Conservation (phyloP, 1,140 invertebrate genomes). For the Atta cephalotes region DNA sequence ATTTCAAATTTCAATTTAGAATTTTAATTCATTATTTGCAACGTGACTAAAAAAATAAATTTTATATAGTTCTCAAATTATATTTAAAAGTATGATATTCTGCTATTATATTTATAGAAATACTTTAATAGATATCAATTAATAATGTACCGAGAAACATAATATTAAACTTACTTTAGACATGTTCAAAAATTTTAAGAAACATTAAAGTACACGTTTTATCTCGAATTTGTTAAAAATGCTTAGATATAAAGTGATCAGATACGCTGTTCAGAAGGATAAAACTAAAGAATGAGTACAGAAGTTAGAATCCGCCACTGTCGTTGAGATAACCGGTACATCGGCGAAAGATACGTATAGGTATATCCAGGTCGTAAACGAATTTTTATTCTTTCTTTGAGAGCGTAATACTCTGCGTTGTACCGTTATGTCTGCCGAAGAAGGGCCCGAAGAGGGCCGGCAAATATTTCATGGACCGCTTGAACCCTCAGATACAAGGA, state of each 20-base stretch:
- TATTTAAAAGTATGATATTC: not conserved
- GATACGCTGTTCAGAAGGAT: slow-evolving; percentile 27
- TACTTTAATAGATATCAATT: not conserved
- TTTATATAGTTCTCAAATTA: not conserved
- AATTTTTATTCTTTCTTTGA: slow-evolving; percentile 72
- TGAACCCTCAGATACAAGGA: slow-evolving; percentile 53
- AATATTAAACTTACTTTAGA: not conserved
- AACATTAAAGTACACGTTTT: not conserved
- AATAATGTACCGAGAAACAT: not conserved
- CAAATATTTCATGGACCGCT: slow-evolving; percentile 64
- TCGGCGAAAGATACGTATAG: slow-evolving; percentile 68
- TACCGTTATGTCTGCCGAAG: slow-evolving; percentile 75
- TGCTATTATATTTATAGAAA: not conserved
- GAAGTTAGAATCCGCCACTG: slow-evolving; percentile 63
- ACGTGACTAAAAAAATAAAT: not conserved
- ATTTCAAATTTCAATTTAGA: not conserved
- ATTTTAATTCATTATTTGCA: slow-evolving; percentile 14
- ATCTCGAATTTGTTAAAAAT: not conserved
- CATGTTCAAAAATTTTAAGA: not conserved
- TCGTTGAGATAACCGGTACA: slow-evolving; percentile 73
- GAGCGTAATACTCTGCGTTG: slow-evolving; percentile 69
- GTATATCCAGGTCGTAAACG: slow-evolving; percentile 70
- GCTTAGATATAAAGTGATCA: slow-evolving; percentile 38
- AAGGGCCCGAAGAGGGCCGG: slow-evolving; percentile 70
- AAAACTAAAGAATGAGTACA: slow-evolving; percentile 59